Base-by-base conservation (phyloP, 2,113 vertebrate genomes). In the Amphiprion ocellaris region DNA sequence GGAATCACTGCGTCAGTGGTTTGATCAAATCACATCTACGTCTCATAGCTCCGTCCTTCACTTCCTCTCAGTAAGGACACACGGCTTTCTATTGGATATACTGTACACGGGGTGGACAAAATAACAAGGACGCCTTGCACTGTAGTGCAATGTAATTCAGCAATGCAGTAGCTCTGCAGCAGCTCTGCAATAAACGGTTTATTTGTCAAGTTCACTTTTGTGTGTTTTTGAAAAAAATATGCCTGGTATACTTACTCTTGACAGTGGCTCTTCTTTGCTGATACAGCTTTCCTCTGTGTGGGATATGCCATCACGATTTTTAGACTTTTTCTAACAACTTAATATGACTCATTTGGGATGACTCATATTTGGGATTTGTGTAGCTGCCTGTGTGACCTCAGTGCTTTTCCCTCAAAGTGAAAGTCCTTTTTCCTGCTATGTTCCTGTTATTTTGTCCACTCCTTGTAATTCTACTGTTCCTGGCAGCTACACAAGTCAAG, bases 331-430 rank as follows among this genome's bases (percentile, higher is more conserved):
- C 1, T 23, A 77, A 77, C 53, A 76, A 77, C 65, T 79, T 84
- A 47, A 60, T 16, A 39, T 82, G 71, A 84, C 78, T 90, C 81
- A 84, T 67, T 69, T 78, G 30, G 54, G 30, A 72, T 88, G 81
- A 88, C 76, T 88, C 72, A 82, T 69, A 41, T 49, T 60, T 75
- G 26, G 62, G 69, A 84, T 87, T 77, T 79, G 77, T 79, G 60
- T 53, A 62, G 64, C 69, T 59, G 71, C 69, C 39, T 63, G 54
- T 75, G 28, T 71, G 47, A 54, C 64, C 4, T 15, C 37, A 1
- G 3, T 47, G 61, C 74, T 50, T 21, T 63, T 41, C 46, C 64
- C 60, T 14, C 46, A 52, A 62, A 24, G 59, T 23, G 39, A 52
- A 58, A 21, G 59, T 26, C 44, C 65, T 19, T 4, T 73, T 68